phyloP scores from a whole-genome alignment of 1,140 invertebrate genomes.

The Apis dorsata region DNA sequence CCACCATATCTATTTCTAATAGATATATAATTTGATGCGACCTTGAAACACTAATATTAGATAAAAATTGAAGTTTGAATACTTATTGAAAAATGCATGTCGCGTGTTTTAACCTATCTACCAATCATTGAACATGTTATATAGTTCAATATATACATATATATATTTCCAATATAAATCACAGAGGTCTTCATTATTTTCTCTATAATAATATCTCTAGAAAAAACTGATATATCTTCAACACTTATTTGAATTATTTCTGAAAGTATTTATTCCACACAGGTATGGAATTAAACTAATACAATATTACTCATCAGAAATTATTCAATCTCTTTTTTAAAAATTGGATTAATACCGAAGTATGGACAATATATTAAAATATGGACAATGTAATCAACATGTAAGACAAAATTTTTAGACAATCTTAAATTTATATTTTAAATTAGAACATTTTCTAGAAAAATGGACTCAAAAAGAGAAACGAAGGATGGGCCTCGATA shows the following conservation, averaged over 20 bases:
- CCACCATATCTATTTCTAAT: constrained; percentile 29
- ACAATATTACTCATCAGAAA: not conserved
- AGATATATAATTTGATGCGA: constrained; percentile 13
- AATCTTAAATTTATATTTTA: not conserved
- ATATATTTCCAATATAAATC: not conserved
- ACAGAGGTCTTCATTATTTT: not conserved
- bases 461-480: not conserved
- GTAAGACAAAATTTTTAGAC: too few relatives aligned
- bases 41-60: not conserved
- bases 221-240: not conserved
- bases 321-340: not conserved
- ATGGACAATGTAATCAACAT: too few relatives aligned
- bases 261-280: constrained; percentile 8
- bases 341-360: too few relatives aligned
- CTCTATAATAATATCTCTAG: not conserved
- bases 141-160: not conserved
- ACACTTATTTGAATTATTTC: not conserved
- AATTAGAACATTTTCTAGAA: not conserved
- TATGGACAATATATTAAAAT: too few relatives aligned
- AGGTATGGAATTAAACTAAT: not conserved
- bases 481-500: not conserved
- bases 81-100: not conserved
- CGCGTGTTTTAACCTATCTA: not conserved
- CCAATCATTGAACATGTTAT: not conserved
- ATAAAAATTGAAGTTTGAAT: not conserved